These are phyloP conservation scores for Pseudomyrmex sp. DNA, from an alignment of 1,140 invertebrate species.

Conservation along the genomic window DNA sequence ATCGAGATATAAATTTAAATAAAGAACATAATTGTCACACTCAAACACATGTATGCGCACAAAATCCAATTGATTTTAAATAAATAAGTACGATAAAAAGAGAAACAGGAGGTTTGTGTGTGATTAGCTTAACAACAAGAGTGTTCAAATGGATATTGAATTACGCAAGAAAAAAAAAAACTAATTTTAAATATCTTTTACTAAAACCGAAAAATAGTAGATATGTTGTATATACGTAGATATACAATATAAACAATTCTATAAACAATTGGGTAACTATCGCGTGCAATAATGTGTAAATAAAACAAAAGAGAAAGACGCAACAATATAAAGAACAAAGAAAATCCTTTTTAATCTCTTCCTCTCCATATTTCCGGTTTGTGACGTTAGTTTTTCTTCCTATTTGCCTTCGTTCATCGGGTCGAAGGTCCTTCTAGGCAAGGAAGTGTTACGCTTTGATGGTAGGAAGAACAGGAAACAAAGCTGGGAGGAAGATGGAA, in stretches of 20 bases:
- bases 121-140: too few species aligned
- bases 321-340: neutral
- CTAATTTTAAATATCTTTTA: too few species aligned
- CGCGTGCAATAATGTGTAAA: neutral
- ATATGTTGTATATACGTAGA: too few species aligned
- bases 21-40: too few species aligned
- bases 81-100: too few species aligned
- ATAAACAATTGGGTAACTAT: neutral
- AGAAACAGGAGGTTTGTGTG: too few species aligned
- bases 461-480: slow-evolving; percentile 43
- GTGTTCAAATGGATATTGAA: too few species aligned
- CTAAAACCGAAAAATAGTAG: too few species aligned
- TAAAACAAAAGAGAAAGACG: neutral
- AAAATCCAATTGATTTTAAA: too few species aligned
- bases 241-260: neutral
- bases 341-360: slow-evolving; percentile 24
- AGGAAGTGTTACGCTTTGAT: slow-evolving; percentile 51
- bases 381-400: slow-evolving; percentile 18
- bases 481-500: slow-evolving; percentile 22
- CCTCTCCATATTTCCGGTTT: slow-evolving; percentile 21
- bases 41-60: too few species aligned
- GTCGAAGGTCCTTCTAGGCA: slow-evolving; percentile 8
- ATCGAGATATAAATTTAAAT: too few species aligned
- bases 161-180: too few species aligned
- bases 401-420: slow-evolving; percentile 44